Evolutionary conservation across 2,888 invertebrate genomes (phyloP), one percentile per base, ranked within the genome.

Genomic region (Stegana nigrithorax): DNA sequence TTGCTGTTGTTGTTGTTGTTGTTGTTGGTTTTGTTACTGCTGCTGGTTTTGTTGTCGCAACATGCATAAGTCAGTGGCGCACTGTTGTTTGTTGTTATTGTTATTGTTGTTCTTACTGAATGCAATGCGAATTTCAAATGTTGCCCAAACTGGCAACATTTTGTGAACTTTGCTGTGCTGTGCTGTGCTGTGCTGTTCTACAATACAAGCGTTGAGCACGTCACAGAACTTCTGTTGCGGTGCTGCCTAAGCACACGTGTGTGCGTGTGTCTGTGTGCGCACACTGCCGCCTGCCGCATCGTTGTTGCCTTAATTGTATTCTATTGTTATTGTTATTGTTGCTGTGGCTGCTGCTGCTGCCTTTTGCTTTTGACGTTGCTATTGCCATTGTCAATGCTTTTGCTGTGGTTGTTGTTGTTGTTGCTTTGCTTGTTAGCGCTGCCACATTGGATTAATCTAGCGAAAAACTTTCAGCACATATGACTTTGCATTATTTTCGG

Each of bases 391-490:
- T 55, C 57, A 59, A 45, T 25, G 50, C 45, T 36, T 23, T 14
- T 27, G 59, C 64, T 65, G 62, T 67, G 66, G 64, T 66, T 73
- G 77, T 75, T 73, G 75, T 75, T 72, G 73, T 72, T 77, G 66
- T 75, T n/a, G 23, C n/a, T 56, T 63, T 62, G 71, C 61, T 63
- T 63, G 39, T 60, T 27, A 60, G 55, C 23, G 60, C 66, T 67
- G 57, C 68, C 70, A 73, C 77, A 75, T 73, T 73, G 69, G 73
- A 66, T 77, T 77, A 79, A 75, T 75, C 77, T 79, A 73, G 71
- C 79, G 71, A 60, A 79, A 73, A 73, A 67, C 72, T 70, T 71
- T 53, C 55, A 63, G 47, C 60, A 53, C 60, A 56, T 29, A 29
- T 68, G 65, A 42, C 64, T 27, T 53, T 32, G 29, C 61, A 12